Evolutionary conservation across 2,113 vertebrate genomes (phyloP), one percentile per base, ranked within the genome.

Genomic region (Phaethon lepturus): DNA sequence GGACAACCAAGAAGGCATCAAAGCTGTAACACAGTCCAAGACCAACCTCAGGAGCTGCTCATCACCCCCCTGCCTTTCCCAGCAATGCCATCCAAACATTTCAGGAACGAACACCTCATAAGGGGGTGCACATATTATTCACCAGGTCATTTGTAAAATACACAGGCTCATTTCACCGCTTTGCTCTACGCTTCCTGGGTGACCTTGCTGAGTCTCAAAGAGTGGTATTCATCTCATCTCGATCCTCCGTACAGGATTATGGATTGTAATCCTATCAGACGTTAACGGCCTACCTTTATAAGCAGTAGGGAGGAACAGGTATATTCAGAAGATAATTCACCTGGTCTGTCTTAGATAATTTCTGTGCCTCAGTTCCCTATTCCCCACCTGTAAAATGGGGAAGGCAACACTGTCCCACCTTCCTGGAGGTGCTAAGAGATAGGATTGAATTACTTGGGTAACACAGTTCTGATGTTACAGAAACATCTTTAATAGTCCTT

Each of bases 41-140:
- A 44, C 1, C 0, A 58, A 22, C 4, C 1, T 7, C 16, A 24
- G 40, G 20, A 85, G 12, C 2, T 45, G 10, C 33, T 83, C 45
- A 62, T 31, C 10, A 58, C 1, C 2, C 3, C 50, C 3, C 3
- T 74, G n/a, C 19, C 33, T 64, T 77, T 88, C 33, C 53, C 40
- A 60, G 13, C 17, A 44, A 29, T 44, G 33, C 1, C 2, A 0
- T 29, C 40, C 25, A 31, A 84, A 31, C 2, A 10, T 11, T 73
- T 75, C 59, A 47, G 53, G 26, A 42, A 2, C 69, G 17, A 72
- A 28, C 26, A 49, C 18, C 28, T 62, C 19, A 5, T 40, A 49
- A 68, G 3, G 14, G 24, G 10, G 11, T 29, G 18, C 40, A 60
- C 15, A 1, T 22, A 73, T 26, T 85, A 66, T 76, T 90, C n/a